Evolutionary conservation across 2,113 vertebrate species (phyloP).

Genomic region (Larimichthys polyactis): DNA sequence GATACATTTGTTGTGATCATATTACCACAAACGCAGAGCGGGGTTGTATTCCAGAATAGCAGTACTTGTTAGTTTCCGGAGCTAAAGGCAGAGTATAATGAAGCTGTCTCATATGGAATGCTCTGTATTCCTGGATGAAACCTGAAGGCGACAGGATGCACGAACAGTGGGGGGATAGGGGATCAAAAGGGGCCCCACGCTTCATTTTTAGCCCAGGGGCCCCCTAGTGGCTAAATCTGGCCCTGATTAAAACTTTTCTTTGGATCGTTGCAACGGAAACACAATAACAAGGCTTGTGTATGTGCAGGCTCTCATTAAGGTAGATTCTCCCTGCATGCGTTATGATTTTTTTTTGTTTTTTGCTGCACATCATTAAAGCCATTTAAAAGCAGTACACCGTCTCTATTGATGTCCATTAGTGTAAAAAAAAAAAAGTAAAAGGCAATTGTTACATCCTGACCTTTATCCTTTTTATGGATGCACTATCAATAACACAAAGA

Average conservation of each 20-base stretch:
- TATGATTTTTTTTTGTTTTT: neutral
- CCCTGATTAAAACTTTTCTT: conserved; percentile 15
- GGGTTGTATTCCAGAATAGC: neutral
- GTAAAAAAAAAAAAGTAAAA: conserved; percentile 60
- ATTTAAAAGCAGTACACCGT: conserved; percentile 59
- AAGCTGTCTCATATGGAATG: neutral
- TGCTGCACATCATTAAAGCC: conserved; percentile 60
- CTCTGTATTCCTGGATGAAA: neutral
- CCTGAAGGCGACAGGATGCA: neutral
- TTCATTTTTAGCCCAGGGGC: neutral
- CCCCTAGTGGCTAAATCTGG: neutral
- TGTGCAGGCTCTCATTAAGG: conserved; percentile 30
- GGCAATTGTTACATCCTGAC: conserved; percentile 68
- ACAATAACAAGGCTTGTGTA: conserved; percentile 30
- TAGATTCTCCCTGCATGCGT: conserved; percentile 4
- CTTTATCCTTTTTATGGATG: conserved; percentile 66
- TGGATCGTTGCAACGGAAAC: conserved; percentile 1
- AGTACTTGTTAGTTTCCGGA: neutral
- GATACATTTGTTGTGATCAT: no score
- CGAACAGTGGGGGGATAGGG: neutral
- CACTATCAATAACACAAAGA: conserved; percentile 61
- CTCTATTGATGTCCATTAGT: conserved; percentile 63
- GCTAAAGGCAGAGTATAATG: neutral
- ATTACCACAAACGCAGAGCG: neutral
- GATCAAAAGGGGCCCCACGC: neutral